Evolutionary conservation across 2,113 vertebrate genomes (phyloP).

Genomic region (Empidonax alnorum): DNA sequence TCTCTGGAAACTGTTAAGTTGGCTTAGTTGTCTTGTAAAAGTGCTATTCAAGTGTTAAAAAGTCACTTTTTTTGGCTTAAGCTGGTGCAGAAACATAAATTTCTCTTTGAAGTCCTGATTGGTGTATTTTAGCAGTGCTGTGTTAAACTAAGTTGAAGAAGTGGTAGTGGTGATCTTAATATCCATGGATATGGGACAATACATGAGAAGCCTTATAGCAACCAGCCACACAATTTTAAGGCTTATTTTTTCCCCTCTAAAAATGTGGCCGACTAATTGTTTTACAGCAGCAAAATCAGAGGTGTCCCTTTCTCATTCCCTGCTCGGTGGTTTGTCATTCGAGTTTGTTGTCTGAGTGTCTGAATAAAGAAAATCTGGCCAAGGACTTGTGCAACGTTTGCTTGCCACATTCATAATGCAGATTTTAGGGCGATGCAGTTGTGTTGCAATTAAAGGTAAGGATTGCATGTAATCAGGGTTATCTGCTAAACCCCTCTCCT

Average conservation of each 20-base stretch:
- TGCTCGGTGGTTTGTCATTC: accelerated
- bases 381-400: neutral
- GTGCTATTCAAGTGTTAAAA: neutral
- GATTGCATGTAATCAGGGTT: neutral
- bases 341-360: neutral
- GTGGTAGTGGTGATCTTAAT: neutral
- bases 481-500: neutral
- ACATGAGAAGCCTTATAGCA: neutral
- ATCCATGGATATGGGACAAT: accelerated
- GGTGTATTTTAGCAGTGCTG: neutral
- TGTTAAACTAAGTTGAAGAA: neutral
- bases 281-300: neutral
- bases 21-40: neutral
- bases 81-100: neutral
- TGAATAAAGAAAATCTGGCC: neutral
- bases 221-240: neutral
- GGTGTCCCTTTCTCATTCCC: neutral
- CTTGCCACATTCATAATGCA: neutral
- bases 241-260: neutral
- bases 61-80: neutral
- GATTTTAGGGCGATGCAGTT: neutral
- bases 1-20: neutral
- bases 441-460: neutral
- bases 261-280: neutral
- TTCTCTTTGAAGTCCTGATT: neutral